Evolutionary conservation across 1,140 invertebrate species (phyloP), one percentile per base, ranked within the genome.

Genomic region (Philaenus spumarius): DNA sequence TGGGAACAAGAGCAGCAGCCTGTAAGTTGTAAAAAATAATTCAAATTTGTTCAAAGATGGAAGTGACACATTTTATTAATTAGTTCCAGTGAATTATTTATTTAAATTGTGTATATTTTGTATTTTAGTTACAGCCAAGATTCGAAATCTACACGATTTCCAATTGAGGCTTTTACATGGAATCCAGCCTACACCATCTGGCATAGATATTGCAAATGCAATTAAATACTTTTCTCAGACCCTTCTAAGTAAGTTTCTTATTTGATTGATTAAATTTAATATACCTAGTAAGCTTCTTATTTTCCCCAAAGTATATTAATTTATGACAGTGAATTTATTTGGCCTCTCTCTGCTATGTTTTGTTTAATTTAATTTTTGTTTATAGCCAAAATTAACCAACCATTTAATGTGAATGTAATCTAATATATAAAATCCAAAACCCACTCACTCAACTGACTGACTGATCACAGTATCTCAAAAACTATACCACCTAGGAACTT

Each of bases 201-300:
- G 95, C 56, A 78, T 86, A 58, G 97, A 99, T 73, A 93, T 98
- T 72, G 92, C 93, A 51, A 97, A 95, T 71, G 98, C 94, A 55
- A 82, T 99, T 66, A 97, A 97, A 74, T 97, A 95, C 75, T 98
- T 99, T 76, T 95, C 94, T 23, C 93, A 97, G 78, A 97, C 93
- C 48, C 78, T 99, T 55, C 78, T 98, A 64, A 90, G 96, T 98
- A 83, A 84, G 82, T 81, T 66, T 46, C 15, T 57, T 60, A 5
- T 30, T 30, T 30, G 3, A 3, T 9, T 30, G 9, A 30, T 30
- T 30, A 30, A 4, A 30, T 30, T 30, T 30, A n/a, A n/a, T n/a
- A n/a, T n/a, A n/a, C n/a, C n/a, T n/a, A n/a, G n/a, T n/a, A n/a
- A n/a, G n/a, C n/a, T n/a, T n/a, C n/a, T n/a, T n/a, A n/a, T n/a